Percentiles rank a stretch among this genome's conserved stretches.
Conservation (phyloP, 2,888 invertebrate species). For the Spilarctia lutea region DNA sequence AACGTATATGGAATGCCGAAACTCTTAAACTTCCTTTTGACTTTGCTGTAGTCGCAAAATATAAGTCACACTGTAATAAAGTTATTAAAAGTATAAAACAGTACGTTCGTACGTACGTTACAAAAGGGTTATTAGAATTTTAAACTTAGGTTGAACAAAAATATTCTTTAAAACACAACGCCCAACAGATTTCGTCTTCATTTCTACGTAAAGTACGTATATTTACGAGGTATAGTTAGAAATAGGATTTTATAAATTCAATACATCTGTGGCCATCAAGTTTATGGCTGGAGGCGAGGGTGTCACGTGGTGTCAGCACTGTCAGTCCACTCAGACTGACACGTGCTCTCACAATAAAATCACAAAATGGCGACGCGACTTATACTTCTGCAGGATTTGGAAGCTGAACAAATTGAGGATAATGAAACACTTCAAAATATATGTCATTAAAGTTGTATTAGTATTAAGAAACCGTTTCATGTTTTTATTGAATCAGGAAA, state of each 20-base stretch:
- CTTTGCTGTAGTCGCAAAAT: too few relatives aligned
- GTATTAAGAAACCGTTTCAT: background rate
- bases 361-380: constrained; percentile 1
- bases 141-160: background rate
- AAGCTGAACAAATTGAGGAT: background rate
- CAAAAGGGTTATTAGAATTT: too few relatives aligned
- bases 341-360: constrained; percentile 22
- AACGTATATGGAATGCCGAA: too few relatives aligned
- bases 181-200: background rate
- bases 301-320: constrained; percentile 16
- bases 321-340: constrained; percentile 14
- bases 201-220: background rate
- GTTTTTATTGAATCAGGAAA: background rate
- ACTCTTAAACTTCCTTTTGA: too few relatives aligned
- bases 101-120: too few relatives aligned
- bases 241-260: background rate
- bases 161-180: background rate
- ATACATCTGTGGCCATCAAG: constrained; percentile 2
- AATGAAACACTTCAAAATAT: background rate
- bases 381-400: background rate
- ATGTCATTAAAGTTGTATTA: background rate
- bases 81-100: too few relatives aligned
- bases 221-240: background rate
- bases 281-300: constrained; percentile 8
- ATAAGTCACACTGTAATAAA: too few relatives aligned